Conservation (phyloP, 2,113 vertebrate species). For the Anhinga anhinga region DNA sequence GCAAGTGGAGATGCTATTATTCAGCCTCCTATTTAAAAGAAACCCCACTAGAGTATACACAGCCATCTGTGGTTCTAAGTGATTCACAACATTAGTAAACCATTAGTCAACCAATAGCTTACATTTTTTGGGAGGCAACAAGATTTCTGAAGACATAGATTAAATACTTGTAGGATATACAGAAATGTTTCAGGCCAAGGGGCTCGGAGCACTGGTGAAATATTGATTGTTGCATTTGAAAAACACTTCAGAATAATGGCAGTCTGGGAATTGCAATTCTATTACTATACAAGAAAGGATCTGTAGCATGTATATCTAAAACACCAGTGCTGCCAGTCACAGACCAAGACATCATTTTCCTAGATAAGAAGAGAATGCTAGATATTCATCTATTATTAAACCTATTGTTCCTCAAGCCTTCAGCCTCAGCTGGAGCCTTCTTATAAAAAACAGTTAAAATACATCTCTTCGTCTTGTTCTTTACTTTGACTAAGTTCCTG, state of each 20-base stretch:
- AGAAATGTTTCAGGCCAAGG: not conserved
- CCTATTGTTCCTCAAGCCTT: slow-evolving; percentile 2
- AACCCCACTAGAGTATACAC: not conserved
- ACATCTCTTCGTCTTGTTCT: not conserved
- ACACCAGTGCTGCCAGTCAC: not conserved
- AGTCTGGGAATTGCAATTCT: not conserved
- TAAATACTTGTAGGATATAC: not conserved
- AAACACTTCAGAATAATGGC: not conserved
- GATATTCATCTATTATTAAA: not conserved
- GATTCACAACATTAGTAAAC: slow-evolving; percentile 21
- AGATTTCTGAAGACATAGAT: not conserved
- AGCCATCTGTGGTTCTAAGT: not conserved
- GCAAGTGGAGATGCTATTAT: not conserved
- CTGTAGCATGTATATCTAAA: not conserved
- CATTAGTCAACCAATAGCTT: not conserved
- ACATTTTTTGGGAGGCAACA: not conserved
- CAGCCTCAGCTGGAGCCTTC: not conserved
- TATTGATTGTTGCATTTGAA: not conserved
- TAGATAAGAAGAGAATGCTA: not conserved
- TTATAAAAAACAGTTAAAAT: not conserved
- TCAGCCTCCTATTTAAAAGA: not conserved
- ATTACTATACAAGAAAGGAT: not conserved
- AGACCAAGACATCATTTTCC: not conserved
- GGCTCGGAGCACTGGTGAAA: not conserved
- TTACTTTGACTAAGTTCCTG: not conserved